Percentiles rank a stretch among this genome's conserved stretches.
Conservation (phyloP, 2,113 vertebrate genomes). For the Gavia stellata region DNA sequence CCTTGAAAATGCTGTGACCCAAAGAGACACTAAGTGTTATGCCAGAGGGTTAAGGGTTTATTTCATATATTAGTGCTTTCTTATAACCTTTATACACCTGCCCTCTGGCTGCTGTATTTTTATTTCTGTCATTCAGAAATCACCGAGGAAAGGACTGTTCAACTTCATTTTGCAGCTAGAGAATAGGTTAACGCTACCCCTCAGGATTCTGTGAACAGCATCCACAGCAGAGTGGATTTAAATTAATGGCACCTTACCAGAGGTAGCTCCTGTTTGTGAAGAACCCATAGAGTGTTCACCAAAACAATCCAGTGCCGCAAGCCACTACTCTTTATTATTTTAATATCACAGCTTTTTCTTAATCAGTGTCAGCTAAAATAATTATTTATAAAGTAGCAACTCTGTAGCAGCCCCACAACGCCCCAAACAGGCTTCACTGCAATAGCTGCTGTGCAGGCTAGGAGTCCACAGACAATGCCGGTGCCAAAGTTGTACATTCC, state of each 20-base stretch:
- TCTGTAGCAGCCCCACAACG: background rate
- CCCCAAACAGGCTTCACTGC: background rate
- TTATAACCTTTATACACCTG: constrained; percentile 23
- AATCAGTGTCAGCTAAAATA: background rate
- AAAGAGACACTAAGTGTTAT: background rate
- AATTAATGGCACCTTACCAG: background rate
- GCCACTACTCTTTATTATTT: background rate
- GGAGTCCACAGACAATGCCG: background rate
- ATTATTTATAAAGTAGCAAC: background rate
- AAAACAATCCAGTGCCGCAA: background rate
- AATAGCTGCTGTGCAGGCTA: background rate
- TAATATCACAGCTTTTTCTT: background rate
- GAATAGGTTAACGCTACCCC: background rate
- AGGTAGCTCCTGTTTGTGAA: background rate
- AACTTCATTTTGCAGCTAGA: background rate
- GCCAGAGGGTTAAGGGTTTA: constrained; percentile 16
- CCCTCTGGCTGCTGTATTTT: constrained; percentile 19
- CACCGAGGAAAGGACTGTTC: background rate
- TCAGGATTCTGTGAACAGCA: background rate
- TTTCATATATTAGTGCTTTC: constrained; percentile 14
- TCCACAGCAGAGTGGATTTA: background rate
- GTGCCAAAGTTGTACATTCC: background rate
- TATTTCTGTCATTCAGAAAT: constrained; percentile 8
- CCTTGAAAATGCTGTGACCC: constrained; percentile 16
- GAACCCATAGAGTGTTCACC: background rate